phyloP scores from a whole-genome alignment of 2,113 vertebrate genomes.

The Alligator sinensis region DNA sequence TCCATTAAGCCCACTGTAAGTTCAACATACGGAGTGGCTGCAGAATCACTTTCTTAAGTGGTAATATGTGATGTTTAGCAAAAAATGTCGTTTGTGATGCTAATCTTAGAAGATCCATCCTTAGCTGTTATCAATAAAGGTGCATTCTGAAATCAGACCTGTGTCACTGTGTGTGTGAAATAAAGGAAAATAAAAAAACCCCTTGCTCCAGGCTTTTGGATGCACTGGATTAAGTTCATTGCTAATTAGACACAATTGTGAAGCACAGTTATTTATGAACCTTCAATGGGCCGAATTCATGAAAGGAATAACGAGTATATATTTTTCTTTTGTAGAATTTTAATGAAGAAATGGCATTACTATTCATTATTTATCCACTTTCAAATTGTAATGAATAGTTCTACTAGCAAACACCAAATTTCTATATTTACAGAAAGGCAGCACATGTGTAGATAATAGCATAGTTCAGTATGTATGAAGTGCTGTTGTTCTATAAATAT shows the following conservation, averaged over 20 bases:
- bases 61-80: neutral
- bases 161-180: slow-evolving; percentile 10
- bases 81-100: accelerated
- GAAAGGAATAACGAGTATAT: slow-evolving; percentile 74
- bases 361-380: slow-evolving; percentile 78
- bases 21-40: neutral
- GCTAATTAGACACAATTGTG: slow-evolving; percentile 77
- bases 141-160: neutral
- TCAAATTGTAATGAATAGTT: slow-evolving; percentile 78
- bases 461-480: slow-evolving; percentile 58
- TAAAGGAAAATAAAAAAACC: neutral
- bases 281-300: slow-evolving; percentile 75
- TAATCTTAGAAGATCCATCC: neutral
- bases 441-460: slow-evolving; percentile 68
- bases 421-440: slow-evolving; percentile 74
- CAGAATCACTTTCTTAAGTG: neutral
- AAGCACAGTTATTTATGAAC: slow-evolving; percentile 74
- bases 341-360: slow-evolving; percentile 76
- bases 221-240: slow-evolving; percentile 75
- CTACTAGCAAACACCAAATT: slow-evolving; percentile 77
- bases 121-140: slow-evolving; percentile 41
- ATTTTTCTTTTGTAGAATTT: slow-evolving; percentile 78
- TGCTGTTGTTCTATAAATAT: slow-evolving; percentile 70
- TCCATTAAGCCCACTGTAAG: slow-evolving; percentile 15
- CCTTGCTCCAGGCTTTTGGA: slow-evolving; percentile 58